Conservation (phyloP, 2,797 vertebrate genomes). For the Coregonus suidteri region DNA sequence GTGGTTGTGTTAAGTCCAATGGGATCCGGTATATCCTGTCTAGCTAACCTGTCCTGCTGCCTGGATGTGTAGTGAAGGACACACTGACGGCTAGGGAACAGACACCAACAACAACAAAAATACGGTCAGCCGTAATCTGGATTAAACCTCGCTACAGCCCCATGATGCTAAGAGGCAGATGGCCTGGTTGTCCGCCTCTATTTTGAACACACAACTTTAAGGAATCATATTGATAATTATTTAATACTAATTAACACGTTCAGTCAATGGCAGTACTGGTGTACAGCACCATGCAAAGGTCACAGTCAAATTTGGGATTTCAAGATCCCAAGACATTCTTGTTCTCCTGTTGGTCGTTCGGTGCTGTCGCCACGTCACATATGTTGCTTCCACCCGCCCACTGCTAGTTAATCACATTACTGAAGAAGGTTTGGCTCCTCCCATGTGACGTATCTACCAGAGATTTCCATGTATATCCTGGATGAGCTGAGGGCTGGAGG, state of each 20-base stretch:
- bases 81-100: slow-evolving; percentile 74
- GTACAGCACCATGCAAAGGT: background rate
- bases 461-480: slow-evolving; percentile 49
- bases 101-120: slow-evolving; percentile 71
- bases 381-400: slow-evolving; percentile 54
- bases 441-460: slow-evolving; percentile 49
- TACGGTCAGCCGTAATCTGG: slow-evolving; percentile 87
- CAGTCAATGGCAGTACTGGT: slow-evolving; percentile 12
- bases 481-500: slow-evolving; percentile 15
- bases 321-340: slow-evolving; percentile 12
- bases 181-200: slow-evolving; percentile 77
- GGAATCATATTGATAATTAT: slow-evolving; percentile 25
- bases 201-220: slow-evolving; percentile 54
- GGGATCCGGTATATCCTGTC: slow-evolving; percentile 64
- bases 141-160: slow-evolving; percentile 85
- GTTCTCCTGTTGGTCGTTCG: slow-evolving; percentile 2
- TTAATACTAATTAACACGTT: background rate
- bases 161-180: slow-evolving; percentile 88
- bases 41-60: slow-evolving; percentile 76
- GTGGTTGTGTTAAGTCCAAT: slow-evolving; percentile 62
- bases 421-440: slow-evolving; percentile 51
- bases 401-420: slow-evolving; percentile 74
- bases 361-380: slow-evolving; percentile 36
- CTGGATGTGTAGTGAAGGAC: slow-evolving; percentile 81
- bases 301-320: slow-evolving; percentile 37